Base-by-base conservation (phyloP, 2,888 invertebrate genomes). In the Macaria notata region DNA sequence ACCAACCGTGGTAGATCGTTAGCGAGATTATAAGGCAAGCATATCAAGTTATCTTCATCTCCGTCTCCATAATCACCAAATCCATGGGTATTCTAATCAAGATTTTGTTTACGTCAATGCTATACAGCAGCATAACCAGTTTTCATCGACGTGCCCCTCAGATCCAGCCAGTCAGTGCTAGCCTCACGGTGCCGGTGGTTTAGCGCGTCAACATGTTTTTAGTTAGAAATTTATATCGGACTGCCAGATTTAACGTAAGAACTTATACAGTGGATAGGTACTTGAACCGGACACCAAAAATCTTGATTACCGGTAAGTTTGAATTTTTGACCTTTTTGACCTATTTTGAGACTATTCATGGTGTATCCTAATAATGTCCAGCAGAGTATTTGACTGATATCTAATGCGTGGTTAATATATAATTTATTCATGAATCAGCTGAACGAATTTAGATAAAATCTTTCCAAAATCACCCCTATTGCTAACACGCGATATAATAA, bases 251-350 rank as follows among this genome's bases (percentile, higher is more conserved):
- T 45, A 82, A 75, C 67, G 58, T 81, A 9, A 82, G 86, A 71
- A 76, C 71, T 56, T 87, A 84, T 70, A 77, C 83, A 58, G 77
- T 73, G 39, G 75, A 72, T 53, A 73, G 66, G 44, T 61, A 69
- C 43, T 71, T 68, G 46, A 76, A 75, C 63, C 84, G 75, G 50
- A 78, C 88, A 4, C 93, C 93, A 31, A 91, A 92, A 76, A 93
- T 93, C 70, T 81, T 93, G 46, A 93, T 93, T 44, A 93, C 93
- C 45, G 93, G 93, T 93, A 75, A 90, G 86, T 84, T 70, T 57
- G 29, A 45, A 50, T 7, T 38, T 38, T 39, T 30, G 2, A 9
- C 9, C 4, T 31, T 38, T 45, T 43, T 29, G 3, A 38, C 38
- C 8, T 38, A 19, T 19, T 19, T 19, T 19, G 19, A 1, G 19